Evolutionary conservation across 2,113 vertebrate species (phyloP).

Genomic region (Syngnathus scovelli): DNA sequence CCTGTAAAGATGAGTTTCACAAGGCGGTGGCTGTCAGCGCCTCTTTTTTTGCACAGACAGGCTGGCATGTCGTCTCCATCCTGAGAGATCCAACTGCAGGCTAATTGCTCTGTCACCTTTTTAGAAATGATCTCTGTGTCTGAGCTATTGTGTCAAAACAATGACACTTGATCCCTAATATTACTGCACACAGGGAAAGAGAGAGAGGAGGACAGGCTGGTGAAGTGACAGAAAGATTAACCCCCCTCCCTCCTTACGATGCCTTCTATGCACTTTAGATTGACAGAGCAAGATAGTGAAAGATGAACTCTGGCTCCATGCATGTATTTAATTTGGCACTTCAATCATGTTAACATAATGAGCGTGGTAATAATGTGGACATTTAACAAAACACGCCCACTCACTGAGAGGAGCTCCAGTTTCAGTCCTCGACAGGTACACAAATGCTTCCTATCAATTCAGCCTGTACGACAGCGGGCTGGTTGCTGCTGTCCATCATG

Average conservation of each 20-base stretch:
- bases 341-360: conserved; percentile 66
- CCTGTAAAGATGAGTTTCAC: conserved; percentile 48
- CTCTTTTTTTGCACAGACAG: conserved; percentile 47
- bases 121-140: conserved; percentile 58
- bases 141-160: conserved; percentile 68
- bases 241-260: neutral
- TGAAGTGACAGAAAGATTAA: conserved; percentile 15
- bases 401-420: conserved; percentile 32
- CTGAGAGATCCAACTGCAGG: conserved; percentile 50
- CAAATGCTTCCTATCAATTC: conserved; percentile 53
- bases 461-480: conserved; percentile 47
- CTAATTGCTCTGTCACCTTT: conserved; percentile 67
- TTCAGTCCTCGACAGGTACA: conserved; percentile 58
- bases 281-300: conserved; percentile 27
- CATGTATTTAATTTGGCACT: conserved; percentile 39
- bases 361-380: conserved; percentile 45
- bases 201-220: conserved; percentile 1
- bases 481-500: conserved; percentile 44
- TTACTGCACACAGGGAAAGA: conserved; percentile 28
- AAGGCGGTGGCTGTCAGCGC: conserved; percentile 54
- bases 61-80: conserved; percentile 45
- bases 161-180: conserved; percentile 62
- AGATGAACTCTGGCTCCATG: conserved; percentile 35
- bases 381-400: conserved; percentile 51
- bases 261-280: conserved; percentile 9